Conservation (phyloP, 2,113 vertebrate genomes). For the Embiotoca jacksoni region DNA sequence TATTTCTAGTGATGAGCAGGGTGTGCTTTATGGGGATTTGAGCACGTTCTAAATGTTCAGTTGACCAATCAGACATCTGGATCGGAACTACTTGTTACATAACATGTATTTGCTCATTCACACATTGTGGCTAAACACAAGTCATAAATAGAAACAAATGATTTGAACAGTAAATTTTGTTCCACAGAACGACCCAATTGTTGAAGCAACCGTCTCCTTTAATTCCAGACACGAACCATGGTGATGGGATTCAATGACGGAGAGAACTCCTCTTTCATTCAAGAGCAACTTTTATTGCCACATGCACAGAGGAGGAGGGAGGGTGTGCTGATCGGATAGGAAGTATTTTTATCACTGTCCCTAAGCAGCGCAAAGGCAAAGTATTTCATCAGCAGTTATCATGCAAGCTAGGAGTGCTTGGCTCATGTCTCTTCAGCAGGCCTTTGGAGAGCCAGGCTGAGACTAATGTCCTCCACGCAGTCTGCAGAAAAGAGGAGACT, state of each 20-base stretch:
- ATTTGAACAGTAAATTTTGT: slow-evolving; percentile 34
- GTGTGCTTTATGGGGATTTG: too few species aligned
- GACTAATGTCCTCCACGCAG: neutral
- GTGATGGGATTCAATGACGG: neutral
- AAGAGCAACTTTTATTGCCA: slow-evolving; percentile 8
- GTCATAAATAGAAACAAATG: slow-evolving; percentile 16
- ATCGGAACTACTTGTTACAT: too few species aligned
- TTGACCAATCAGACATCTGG: too few species aligned
- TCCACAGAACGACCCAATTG: neutral
- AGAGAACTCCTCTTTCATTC: neutral
- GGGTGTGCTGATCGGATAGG: neutral
- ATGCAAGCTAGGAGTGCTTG: slow-evolving; percentile 19
- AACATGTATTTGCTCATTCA: neutral
- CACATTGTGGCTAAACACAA: neutral
- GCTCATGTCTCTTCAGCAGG: slow-evolving; percentile 35
- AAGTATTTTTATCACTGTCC: slow-evolving; percentile 36
- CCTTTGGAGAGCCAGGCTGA: slow-evolving; percentile 12
- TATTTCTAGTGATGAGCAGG: too few species aligned
- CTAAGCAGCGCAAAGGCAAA: slow-evolving; percentile 36
- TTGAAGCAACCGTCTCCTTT: neutral
- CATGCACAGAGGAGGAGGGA: slow-evolving; percentile 10
- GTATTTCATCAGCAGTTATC: slow-evolving; percentile 52
- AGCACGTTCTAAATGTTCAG: too few species aligned
- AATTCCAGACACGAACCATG: neutral
- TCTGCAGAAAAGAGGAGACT: neutral